Evolutionary conservation across 2,888 invertebrate species (phyloP).

Genomic region (Alitta virens): DNA sequence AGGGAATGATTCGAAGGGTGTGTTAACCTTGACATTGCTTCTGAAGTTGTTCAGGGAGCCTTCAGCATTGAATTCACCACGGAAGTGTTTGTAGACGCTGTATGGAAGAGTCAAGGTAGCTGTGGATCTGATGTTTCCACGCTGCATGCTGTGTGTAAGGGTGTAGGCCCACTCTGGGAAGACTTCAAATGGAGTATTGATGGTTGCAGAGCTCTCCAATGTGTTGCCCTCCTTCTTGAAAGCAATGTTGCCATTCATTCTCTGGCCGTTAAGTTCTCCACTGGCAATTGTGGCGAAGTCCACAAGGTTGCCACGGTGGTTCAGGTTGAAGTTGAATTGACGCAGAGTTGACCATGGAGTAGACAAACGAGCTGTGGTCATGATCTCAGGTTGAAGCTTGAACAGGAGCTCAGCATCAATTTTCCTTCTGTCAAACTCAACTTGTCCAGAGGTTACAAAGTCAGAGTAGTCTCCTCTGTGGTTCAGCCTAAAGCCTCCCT

Average conservation of each 20-base stretch:
- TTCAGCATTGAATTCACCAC: not conserved
- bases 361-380: not conserved
- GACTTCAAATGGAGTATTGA: not conserved
- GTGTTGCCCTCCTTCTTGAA: conserved; percentile 2
- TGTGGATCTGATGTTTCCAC: not conserved
- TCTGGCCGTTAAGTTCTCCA: not conserved
- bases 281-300: conserved; percentile 16
- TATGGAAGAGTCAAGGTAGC: not conserved
- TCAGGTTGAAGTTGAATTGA: not conserved
- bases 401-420: not conserved
- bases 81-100: not conserved
- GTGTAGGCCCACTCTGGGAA: not conserved
- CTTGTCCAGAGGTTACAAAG: not conserved
- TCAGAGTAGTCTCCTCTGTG: not conserved
- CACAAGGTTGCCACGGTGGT: conserved; percentile 19
- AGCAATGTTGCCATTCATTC: not conserved
- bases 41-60: conserved; percentile 15
- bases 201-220: not conserved
- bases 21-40: not conserved
- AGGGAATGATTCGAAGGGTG: conserved; percentile 4
- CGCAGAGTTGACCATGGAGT: conserved; percentile 1
- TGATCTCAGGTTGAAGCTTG: not conserved
- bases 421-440: not conserved
- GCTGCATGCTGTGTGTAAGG: not conserved
- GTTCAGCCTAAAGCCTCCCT: not conserved